A percentile compares a stretch with the other conserved stretches of the same genome.
These are phyloP conservation scores for Synchiropus splendidus DNA, from an alignment of 2,113 vertebrate species.

Conservation along the genomic window DNA sequence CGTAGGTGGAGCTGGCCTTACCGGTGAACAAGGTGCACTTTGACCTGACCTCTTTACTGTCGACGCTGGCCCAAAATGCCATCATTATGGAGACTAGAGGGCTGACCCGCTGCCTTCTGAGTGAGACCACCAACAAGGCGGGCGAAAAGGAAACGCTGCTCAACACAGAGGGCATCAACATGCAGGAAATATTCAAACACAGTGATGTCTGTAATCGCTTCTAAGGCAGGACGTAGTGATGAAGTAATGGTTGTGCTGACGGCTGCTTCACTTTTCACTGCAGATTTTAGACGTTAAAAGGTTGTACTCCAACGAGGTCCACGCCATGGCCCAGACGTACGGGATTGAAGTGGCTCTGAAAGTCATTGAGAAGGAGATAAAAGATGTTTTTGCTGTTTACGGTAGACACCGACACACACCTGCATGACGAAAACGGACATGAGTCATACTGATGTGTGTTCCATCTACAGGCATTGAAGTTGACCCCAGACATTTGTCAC, in stretches of 20 bases:
- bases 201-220: constrained; percentile 66
- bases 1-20: constrained; percentile 73
- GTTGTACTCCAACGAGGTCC: constrained; percentile 90
- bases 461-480: constrained; percentile 77
- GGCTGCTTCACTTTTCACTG: background rate
- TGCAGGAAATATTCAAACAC: constrained; percentile 80
- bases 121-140: constrained; percentile 59
- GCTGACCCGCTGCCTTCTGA: constrained; percentile 83
- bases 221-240: too few relatives aligned
- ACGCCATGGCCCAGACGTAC: constrained; percentile 85
- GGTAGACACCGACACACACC: constrained; percentile 59
- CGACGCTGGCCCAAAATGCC: constrained; percentile 64
- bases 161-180: constrained; percentile 91
- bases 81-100: constrained; percentile 82
- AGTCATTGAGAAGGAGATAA: constrained; percentile 94
- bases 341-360: constrained; percentile 90
- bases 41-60: constrained; percentile 79
- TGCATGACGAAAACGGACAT: background rate
- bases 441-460: background rate
- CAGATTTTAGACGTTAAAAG: constrained; percentile 82
- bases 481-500: constrained; percentile 88
- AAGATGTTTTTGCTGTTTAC: constrained; percentile 96
- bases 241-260: background rate
- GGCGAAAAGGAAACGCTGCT: constrained; percentile 72
- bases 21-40: constrained; percentile 82